phyloP scores from a whole-genome alignment of 2,113 vertebrate genomes.

The Rattus norvegicus region DNA sequence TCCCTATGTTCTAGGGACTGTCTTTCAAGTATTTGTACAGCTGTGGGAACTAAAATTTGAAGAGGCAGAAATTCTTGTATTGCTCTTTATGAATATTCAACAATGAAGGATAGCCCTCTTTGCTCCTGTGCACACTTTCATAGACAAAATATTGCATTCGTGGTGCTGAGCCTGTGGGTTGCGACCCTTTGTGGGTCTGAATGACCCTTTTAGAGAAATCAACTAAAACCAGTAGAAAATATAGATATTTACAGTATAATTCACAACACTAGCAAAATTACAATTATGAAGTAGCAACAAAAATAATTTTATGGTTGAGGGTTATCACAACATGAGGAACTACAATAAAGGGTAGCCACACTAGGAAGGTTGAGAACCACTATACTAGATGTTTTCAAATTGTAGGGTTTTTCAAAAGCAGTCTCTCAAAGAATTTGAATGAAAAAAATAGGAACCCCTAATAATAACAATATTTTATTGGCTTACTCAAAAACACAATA shows the following conservation, averaged over 20 bases:
- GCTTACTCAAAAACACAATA: constrained; percentile 80
- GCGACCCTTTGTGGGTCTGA: neutral
- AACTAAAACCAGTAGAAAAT: neutral
- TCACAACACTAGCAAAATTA: neutral
- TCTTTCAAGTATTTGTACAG: neutral
- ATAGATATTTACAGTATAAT: neutral
- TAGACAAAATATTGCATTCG: neutral
- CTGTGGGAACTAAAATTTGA: constrained; percentile 22
- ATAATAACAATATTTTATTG: constrained; percentile 79
- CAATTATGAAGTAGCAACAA: neutral
- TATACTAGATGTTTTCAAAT: neutral
- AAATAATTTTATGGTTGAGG: neutral
- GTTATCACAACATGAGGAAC: neutral
- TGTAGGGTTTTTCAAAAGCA: constrained; percentile 45
- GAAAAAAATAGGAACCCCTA: constrained; percentile 64
- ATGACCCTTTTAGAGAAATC: neutral
- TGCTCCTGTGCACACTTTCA: neutral
- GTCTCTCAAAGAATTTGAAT: constrained; percentile 49
- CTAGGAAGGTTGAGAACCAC: neutral
- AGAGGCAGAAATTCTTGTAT: neutral
- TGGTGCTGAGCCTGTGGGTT: neutral
- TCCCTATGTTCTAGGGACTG: neutral
- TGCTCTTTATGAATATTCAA: neutral
- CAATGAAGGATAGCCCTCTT: neutral
- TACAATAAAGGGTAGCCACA: neutral